Percentiles rank a stretch among this genome's conserved stretches.
Conservation (phyloP, 2,888 invertebrate genomes). For the Ferdinandea cuprea region DNA sequence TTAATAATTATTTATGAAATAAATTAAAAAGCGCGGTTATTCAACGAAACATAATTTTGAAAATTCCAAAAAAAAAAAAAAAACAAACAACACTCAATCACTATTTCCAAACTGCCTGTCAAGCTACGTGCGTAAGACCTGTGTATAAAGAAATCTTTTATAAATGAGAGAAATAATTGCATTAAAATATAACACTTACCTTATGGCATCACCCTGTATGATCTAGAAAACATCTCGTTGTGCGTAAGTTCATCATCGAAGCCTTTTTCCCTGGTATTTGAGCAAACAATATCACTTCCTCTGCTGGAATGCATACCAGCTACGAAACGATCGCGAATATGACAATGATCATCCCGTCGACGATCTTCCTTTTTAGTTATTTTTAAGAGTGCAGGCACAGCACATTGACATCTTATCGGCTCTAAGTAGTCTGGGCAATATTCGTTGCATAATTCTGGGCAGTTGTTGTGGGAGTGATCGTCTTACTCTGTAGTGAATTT, state of each 20-base stretch:
- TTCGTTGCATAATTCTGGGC: constrained; percentile 41
- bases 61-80: too few relatives aligned
- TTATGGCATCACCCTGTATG: not conserved
- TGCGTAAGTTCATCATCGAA: not conserved
- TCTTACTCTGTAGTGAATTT: constrained; percentile 7
- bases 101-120: too few relatives aligned
- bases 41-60: too few relatives aligned
- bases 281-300: not conserved
- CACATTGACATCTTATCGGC: not conserved
- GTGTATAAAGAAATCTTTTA: too few relatives aligned
- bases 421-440: too few relatives aligned
- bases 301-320: not conserved
- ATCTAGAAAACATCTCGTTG: not conserved
- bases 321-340: not conserved
- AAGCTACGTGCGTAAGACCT: not conserved
- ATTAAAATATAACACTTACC: not conserved
- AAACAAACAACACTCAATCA: too few relatives aligned
- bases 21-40: too few relatives aligned
- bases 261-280: not conserved
- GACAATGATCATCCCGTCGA: not conserved
- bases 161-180: not conserved
- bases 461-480: not conserved
- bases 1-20: too few relatives aligned
- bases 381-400: not conserved
- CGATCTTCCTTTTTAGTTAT: not conserved